Evolutionary conservation across 2,113 vertebrate genomes (phyloP), one percentile per base, ranked within the genome.

Genomic region (Mus pahari): DNA sequence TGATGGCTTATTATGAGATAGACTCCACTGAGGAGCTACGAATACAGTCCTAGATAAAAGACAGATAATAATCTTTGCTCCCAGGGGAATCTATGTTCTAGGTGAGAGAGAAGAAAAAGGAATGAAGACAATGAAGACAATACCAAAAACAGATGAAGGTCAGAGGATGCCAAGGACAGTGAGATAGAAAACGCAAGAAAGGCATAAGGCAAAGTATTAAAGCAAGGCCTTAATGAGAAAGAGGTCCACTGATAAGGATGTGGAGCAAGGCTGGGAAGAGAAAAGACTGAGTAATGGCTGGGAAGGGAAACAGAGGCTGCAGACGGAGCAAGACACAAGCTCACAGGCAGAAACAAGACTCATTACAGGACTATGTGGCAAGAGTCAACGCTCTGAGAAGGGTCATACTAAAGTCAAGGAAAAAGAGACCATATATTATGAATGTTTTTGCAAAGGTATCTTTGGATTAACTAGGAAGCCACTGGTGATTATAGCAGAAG

Each of bases 51-150:
- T n/a, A 70, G n/a, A 86, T 20, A 89, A 95, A 93, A 94, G 84
- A 10, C 8, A 90, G 71, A 89, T 48, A 70, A 84, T 50, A 92
- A 75, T 74, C 81, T 92, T 90, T 92, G 42, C 16, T 66, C 70
- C 58, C 9, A 9, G 82, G 31, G 64, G 64, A 28, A 36, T 86
- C 79, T 86, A 42, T 74, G 48, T 86, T 83, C n/a, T 75, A 70
- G 36, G 48, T 58, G 53, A 86, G 45, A 53, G 19, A 75, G n/a
- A 89, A 53, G 17, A 28, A 66, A 92, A 90, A 79, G 45, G 78
- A 96, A 90, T 55, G 45, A 73, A 75, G 39, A 84, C 68, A 96
- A 90, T 55, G 45, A 73, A 75, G 39, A 84, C 68, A 83, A 87
- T 39, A 71, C 73, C 45, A 42, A 45, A 75, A 77, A 71, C n/a